A percentile compares a stretch with the other conserved stretches of the same genome.
These are phyloP conservation scores for Leucozona laternaria DNA, from an alignment of 2,888 invertebrate species.

Conservation along the genomic window DNA sequence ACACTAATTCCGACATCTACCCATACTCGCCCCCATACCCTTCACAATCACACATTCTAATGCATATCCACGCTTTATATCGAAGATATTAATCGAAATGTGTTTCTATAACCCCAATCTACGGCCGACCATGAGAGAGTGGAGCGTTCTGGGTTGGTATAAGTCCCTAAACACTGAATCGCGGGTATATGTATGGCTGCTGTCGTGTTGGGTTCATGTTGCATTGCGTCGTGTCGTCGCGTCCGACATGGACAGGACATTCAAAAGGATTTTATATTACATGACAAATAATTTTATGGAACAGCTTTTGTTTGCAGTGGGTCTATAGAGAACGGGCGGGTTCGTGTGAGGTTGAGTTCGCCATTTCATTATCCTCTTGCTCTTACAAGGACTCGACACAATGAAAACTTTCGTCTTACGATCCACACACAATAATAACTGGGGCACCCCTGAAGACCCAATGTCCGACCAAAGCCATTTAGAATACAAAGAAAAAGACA, in stretches of 20 bases:
- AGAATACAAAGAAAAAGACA: conserved; percentile 57
- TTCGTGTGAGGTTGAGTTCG: conserved; percentile 35
- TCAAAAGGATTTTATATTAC: conserved; percentile 63
- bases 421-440: conserved; percentile 46
- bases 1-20: conserved; percentile 44
- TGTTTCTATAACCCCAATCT: conserved; percentile 48
- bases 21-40: background rate
- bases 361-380: conserved; percentile 59
- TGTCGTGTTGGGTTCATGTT: conserved; percentile 37
- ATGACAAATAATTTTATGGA: conserved; percentile 53
- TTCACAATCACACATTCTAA: conserved; percentile 32
- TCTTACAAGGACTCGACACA: conserved; percentile 44
- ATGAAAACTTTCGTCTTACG: conserved; percentile 51
- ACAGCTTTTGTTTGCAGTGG: conserved; percentile 21
- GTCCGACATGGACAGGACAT: conserved; percentile 33
- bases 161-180: conserved; percentile 47
- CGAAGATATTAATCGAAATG: conserved; percentile 66
- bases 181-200: background rate
- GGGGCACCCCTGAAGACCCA: conserved; percentile 21
- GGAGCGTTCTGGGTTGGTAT: background rate
- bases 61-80: conserved; percentile 34
- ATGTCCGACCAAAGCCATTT: conserved; percentile 45
- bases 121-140: background rate
- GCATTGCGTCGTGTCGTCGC: conserved; percentile 39
- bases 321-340: conserved; percentile 3